A percentile compares a stretch with the other conserved stretches of the same genome.
phyloP scores from a whole-genome alignment of 2,797 vertebrate species.

The Fistularia commersonii region DNA sequence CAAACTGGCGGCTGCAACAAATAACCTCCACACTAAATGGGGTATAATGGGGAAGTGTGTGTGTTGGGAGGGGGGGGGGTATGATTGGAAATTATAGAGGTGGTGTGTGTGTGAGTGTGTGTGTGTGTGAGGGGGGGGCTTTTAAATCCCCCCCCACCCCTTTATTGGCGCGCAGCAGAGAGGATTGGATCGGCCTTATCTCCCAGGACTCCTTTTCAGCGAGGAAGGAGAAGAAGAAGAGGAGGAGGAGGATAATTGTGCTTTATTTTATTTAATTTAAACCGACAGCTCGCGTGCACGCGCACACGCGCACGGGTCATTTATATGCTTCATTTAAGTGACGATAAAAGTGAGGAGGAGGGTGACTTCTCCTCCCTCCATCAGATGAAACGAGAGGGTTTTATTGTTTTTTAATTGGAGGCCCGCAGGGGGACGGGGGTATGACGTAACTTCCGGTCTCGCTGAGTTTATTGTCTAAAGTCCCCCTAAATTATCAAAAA shows the following conservation, averaged over 20 bases:
- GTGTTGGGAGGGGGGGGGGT: constrained; percentile 69
- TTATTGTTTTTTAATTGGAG: constrained; percentile 71
- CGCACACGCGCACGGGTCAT: constrained; percentile 84
- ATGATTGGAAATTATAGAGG: constrained; percentile 75
- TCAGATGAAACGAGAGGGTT: constrained; percentile 75
- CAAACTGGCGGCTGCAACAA: no score
- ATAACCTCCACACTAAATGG: no score
- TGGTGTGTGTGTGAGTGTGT: no score
- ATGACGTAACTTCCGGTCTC: no score
- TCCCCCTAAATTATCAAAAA: no score
- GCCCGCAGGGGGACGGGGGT: no score
- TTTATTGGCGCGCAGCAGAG: constrained; percentile 75
- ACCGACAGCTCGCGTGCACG: constrained; percentile 77
- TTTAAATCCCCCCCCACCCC: constrained; percentile 69
- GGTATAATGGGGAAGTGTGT: no score
- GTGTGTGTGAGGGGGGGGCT: no score
- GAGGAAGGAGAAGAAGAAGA: constrained; percentile 77
- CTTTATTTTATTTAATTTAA: constrained; percentile 85
- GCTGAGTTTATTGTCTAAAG: no score
- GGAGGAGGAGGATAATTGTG: constrained; percentile 75
- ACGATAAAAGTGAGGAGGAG: constrained; percentile 35
- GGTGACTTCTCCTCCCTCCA: constrained; percentile 70
- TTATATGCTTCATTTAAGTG: constrained; percentile 84
- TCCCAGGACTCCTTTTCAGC: constrained; percentile 77
- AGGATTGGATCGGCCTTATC: constrained; percentile 81